A percentile compares a stretch with the other conserved stretches of the same genome.
Conservation (phyloP, 2,888 invertebrate species). For the Ecliptopera silaceata region DNA sequence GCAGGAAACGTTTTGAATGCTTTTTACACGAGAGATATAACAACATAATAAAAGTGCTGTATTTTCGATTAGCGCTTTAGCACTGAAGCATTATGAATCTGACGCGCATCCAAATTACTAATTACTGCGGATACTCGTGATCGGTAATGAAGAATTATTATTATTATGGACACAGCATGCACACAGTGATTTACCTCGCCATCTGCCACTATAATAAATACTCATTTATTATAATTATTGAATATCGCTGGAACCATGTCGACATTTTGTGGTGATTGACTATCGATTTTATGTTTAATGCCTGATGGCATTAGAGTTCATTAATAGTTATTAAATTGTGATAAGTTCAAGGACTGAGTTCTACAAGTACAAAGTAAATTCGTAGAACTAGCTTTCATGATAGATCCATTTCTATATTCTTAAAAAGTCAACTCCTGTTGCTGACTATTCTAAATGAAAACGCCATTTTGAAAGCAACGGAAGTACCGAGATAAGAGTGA, state of each 20-base stretch:
- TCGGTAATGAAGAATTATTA: slow-evolving; percentile 39
- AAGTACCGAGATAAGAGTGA: slow-evolving; percentile 28
- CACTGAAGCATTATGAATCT: too few species aligned
- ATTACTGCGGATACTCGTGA: slow-evolving; percentile 36
- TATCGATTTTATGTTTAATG: not conserved
- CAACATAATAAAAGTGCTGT: too few species aligned
- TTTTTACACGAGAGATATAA: too few species aligned
- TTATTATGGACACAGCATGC: slow-evolving; percentile 34
- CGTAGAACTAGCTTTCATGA: too few species aligned
- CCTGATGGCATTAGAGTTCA: too few species aligned
- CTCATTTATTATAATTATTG: slow-evolving; percentile 23
- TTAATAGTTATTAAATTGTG: not conserved
- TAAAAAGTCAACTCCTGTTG: not conserved
- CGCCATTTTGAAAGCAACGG: slow-evolving; percentile 27
- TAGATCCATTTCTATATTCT: not conserved
- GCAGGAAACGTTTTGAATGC: too few species aligned
- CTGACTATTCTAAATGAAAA: slow-evolving; percentile 12
- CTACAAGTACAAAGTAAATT: too few species aligned
- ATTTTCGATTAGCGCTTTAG: too few species aligned
- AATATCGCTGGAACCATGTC: not conserved
- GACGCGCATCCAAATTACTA: slow-evolving; percentile 22
- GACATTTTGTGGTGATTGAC: slow-evolving; percentile 1
- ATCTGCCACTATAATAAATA: slow-evolving; percentile 29
- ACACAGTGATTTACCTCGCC: slow-evolving; percentile 32
- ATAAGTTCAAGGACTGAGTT: not conserved